Evolutionary conservation across 2,888 invertebrate genomes (phyloP), one percentile per base, ranked within the genome.

Genomic region (Steinernema scapterisci): DNA sequence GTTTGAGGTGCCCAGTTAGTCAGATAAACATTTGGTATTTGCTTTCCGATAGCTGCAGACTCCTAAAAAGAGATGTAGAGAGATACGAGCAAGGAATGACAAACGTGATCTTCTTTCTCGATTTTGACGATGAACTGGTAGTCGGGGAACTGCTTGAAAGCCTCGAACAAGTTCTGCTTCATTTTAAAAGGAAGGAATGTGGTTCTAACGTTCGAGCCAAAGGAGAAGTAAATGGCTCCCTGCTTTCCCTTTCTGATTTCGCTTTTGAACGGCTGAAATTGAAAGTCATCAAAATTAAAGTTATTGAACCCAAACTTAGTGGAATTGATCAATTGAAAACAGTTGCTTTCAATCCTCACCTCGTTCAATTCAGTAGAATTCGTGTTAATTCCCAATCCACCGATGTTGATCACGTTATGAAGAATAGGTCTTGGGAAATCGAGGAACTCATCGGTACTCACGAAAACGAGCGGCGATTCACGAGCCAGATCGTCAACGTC

Each of bases 101-200:
- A 21, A 2, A 63, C 71, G 0, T 38, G 54, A 38, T 76, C 51
- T 3, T 71, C 72, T 1, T 72, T 27, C 70, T 76, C 76, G 21
- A 71, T 44, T 76, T 76, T 76, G 21, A 76, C 54, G 31, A 76
- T 70, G 38, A 76, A 76, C 13, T 76, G 76, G 27, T 48, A 76
- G 6, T 75, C 75, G 25, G 73, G 75, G n/a, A 75, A 38, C 19
- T 75, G 21, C n/a, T 76, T 63, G 63, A 63, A 31, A 13, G 75
- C 74, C 13, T n/a, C 52, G 27, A 76, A 44, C 0, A 76, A 3
- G 48, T 76, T 72, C 21, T 31, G 11, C 51, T 44, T 63, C 38
- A 76, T 73, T 0, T 0, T 43, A 5, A n/a, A 21, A 0, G 76
- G 76, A 21, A 76, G 38, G 38, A 44, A 51, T 1, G 27, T 72